These are phyloP conservation scores for Vidua chalybeata DNA, from an alignment of 2,113 vertebrate genomes.

Conservation along the genomic window DNA sequence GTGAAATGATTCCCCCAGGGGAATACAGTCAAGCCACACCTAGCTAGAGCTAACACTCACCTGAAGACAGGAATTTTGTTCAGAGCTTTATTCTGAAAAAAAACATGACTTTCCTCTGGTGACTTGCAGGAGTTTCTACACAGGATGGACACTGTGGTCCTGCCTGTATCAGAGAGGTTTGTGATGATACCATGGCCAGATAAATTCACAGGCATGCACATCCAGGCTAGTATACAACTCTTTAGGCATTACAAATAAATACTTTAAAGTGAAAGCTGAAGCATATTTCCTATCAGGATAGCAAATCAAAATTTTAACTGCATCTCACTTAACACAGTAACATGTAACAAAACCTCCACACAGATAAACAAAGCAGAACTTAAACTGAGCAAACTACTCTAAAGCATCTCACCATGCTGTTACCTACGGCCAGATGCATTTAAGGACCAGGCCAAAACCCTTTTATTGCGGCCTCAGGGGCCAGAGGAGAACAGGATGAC, in stretches of 20 bases:
- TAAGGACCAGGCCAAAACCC: not conserved
- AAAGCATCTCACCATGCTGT: not conserved
- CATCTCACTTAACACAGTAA: not conserved
- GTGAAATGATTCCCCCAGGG: conserved; percentile 1
- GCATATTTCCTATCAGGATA: not conserved
- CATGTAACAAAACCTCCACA: not conserved
- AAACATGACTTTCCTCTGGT: not conserved
- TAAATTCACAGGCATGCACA: not conserved
- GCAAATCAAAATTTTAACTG: not conserved
- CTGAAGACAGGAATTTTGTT: conserved; percentile 37
- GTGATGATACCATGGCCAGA: not conserved
- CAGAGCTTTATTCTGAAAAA: not conserved
- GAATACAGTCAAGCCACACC: not conserved
- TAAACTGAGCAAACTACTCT: not conserved
- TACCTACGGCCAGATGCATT: not conserved
- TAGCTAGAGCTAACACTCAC: conserved; percentile 8
- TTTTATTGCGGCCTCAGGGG: not conserved
- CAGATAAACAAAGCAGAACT: not conserved
- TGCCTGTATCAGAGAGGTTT: not conserved
- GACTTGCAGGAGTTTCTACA: not conserved
- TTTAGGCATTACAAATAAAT: not conserved
- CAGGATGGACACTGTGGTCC: not conserved
- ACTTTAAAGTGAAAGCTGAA: not conserved
- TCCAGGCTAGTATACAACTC: not conserved
- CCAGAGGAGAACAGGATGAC: not conserved